A percentile compares a stretch with the other conserved stretches of the same genome.
Evolutionary conservation across 2,797 vertebrate genomes (phyloP).

Genomic region (Margarornis squamiger): DNA sequence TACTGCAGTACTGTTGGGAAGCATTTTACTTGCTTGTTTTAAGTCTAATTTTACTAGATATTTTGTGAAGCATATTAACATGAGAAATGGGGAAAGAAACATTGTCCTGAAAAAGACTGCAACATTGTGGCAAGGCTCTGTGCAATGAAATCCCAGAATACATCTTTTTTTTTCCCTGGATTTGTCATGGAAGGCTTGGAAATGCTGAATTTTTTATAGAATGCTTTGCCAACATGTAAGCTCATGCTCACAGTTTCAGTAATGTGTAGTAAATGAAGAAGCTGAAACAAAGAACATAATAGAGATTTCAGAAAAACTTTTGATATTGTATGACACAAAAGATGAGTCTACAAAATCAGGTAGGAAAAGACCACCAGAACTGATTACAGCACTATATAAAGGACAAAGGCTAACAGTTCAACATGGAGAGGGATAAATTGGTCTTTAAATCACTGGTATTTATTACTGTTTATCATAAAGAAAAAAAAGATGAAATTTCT

Average conservation of each 20-base stretch:
- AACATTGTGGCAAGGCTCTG: not conserved
- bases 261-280: conserved; percentile 13
- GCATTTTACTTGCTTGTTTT: not conserved
- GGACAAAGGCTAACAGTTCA: not conserved
- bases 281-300: not conserved
- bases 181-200: not conserved
- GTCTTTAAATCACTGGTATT: not conserved
- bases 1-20: not conserved
- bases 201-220: not conserved
- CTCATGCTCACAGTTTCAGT: conserved; percentile 11
- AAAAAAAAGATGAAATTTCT: not conserved
- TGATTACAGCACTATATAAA: not conserved
- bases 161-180: not conserved
- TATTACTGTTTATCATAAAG: not conserved
- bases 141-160: not conserved
- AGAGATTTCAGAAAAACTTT: conserved; percentile 30
- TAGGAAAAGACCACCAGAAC: not conserved
- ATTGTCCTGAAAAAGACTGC: not conserved
- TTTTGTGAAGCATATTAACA: not conserved
- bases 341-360: conserved; percentile 9
- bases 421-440: not conserved
- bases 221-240: not conserved
- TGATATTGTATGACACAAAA: not conserved
- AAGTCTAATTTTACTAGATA: not conserved
- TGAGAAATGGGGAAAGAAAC: not conserved